Conservation (phyloP, 1,140 invertebrate genomes). For the Mercenaria mercenaria region DNA sequence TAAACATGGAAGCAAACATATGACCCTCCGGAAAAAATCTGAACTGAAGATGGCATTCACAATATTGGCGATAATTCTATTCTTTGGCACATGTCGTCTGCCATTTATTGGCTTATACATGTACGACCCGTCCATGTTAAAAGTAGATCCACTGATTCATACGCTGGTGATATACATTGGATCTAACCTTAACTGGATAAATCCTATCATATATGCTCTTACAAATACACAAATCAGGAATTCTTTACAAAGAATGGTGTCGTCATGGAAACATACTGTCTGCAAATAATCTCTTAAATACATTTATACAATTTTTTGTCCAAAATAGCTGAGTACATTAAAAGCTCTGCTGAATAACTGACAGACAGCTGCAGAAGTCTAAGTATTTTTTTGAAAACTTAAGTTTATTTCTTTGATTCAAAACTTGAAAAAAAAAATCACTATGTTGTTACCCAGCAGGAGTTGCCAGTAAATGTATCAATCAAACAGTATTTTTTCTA, state of each 20-base stretch:
- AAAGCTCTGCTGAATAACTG: too few relatives aligned
- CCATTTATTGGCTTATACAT: slow-evolving; percentile 61
- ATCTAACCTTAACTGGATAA: slow-evolving; percentile 54
- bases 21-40: background rate
- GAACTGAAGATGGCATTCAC: slow-evolving; percentile 59
- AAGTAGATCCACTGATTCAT: slow-evolving; percentile 52
- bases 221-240: slow-evolving; percentile 43
- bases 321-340: too few relatives aligned
- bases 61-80: slow-evolving; percentile 52
- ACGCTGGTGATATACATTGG: slow-evolving; percentile 57
- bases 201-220: slow-evolving; percentile 56
- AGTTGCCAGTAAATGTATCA: too few relatives aligned
- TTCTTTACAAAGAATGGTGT: background rate
- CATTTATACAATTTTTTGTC: background rate
- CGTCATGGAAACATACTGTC: background rate
- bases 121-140: slow-evolving; percentile 56
- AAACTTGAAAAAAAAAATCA: too few relatives aligned
- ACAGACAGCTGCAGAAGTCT: too few relatives aligned
- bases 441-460: too few relatives aligned
- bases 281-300: background rate
- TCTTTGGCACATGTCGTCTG: slow-evolving; percentile 49
- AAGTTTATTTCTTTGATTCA: too few relatives aligned
- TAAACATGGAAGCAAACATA: background rate
- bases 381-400: too few relatives aligned
- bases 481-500: too few relatives aligned